Percentiles rank a stretch among this genome's conserved stretches.
Evolutionary conservation across 1,140 invertebrate genomes (phyloP).

Genomic region (Calycopis cecrops): DNA sequence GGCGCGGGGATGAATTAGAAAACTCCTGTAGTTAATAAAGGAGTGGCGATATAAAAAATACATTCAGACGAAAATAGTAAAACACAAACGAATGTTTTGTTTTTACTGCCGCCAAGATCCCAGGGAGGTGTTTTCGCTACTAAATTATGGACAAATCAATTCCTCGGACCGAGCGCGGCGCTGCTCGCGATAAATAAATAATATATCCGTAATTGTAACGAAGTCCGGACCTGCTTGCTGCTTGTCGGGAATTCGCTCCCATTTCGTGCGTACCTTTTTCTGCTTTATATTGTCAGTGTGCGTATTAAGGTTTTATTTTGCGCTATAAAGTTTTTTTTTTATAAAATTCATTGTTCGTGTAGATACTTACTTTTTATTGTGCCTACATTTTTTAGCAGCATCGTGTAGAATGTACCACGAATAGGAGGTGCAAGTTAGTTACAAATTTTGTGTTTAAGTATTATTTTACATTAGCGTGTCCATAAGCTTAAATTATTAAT

Average conservation of each 20-base stretch:
- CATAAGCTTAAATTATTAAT: too few species aligned
- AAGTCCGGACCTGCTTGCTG: constrained; percentile 32
- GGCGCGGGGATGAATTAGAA: constrained; percentile 37
- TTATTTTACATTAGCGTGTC: too few species aligned
- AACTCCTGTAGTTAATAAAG: constrained; percentile 34
- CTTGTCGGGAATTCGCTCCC: constrained; percentile 1
- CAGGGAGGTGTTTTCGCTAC: constrained; percentile 60
- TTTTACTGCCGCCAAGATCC: constrained; percentile 61
- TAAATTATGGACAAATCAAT: constrained; percentile 74
- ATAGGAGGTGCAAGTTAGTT: too few species aligned
- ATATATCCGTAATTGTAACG: constrained; percentile 68
- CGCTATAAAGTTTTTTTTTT: constrained; percentile 8
- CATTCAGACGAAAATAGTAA: constrained; percentile 63
- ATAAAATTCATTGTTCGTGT: constrained; percentile 3
- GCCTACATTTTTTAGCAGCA: too few species aligned
- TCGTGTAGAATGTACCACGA: too few species aligned
- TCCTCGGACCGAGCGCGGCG: constrained; percentile 48
- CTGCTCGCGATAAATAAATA: constrained; percentile 67
- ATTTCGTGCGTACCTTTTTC: constrained; percentile 6
- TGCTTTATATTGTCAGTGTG: constrained; percentile 12
- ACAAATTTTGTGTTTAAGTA: too few species aligned
- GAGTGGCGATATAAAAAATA: constrained; percentile 50
- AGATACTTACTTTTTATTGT: constrained; percentile 1
- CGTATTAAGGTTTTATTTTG: constrained; percentile 12
- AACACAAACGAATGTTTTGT: constrained; percentile 70